A percentile compares a stretch with the other conserved stretches of the same genome.
Conservation (phyloP, 2,113 vertebrate genomes). For the Ctenodactylus gundi region DNA sequence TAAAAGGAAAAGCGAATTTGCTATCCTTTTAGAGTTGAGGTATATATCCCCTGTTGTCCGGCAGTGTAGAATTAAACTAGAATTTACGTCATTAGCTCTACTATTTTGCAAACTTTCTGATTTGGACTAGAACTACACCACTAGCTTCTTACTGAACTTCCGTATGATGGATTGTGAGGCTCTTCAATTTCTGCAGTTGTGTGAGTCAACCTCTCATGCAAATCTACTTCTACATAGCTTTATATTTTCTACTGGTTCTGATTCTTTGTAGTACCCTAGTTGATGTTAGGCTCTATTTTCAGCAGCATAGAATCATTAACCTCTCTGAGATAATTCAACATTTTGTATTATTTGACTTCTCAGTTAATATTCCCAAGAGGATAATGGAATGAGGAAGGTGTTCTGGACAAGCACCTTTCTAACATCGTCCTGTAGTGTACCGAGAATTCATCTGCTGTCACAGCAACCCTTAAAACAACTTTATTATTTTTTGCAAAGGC, state of each 20-base stretch:
- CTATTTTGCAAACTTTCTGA: fast-evolving
- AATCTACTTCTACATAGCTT: neutral
- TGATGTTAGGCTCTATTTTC: neutral
- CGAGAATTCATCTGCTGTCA: neutral
- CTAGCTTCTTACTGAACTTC: neutral
- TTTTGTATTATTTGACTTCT: neutral
- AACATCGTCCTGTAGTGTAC: neutral
- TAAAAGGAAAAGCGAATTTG: neutral
- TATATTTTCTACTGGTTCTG: neutral
- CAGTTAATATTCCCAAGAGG: neutral
- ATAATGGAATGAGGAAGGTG: neutral
- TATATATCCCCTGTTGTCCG: neutral
- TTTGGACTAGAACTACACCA: no score
- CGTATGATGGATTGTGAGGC: neutral
- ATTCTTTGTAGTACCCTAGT: neutral
- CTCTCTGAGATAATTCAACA: neutral
- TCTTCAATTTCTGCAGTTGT: neutral
- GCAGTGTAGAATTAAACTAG: neutral
- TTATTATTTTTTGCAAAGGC: neutral
- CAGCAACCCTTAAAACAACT: neutral
- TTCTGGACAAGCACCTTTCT: neutral
- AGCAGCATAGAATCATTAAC: neutral
- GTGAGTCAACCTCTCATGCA: neutral
- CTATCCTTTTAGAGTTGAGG: neutral
- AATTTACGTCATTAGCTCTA: neutral